Percentiles rank a stretch among this genome's conserved stretches.
phyloP scores from a whole-genome alignment of 2,797 vertebrate genomes.

The Parauchenoglanis punctatus region DNA sequence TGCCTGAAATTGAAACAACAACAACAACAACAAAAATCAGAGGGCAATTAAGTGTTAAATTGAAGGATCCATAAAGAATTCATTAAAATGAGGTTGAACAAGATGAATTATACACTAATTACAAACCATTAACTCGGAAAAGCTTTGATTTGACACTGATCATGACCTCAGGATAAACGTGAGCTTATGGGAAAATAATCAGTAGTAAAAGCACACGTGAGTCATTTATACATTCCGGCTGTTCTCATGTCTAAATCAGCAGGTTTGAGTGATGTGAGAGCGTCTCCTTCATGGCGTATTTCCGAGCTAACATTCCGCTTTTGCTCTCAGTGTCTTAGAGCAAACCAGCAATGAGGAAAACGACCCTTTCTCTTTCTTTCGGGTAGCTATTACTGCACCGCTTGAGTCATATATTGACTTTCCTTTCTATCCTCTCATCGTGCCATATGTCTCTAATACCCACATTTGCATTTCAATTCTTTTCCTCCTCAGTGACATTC shows the following conservation, averaged over 20 bases:
- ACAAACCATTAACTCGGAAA: neutral
- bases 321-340: neutral
- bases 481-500: neutral
- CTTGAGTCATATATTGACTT: slow-evolving; percentile 39
- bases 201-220: too few relatives aligned
- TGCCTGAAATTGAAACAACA: neutral
- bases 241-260: neutral
- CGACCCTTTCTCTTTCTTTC: neutral
- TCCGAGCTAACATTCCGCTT: neutral
- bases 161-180: neutral
- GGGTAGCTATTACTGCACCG: slow-evolving; percentile 6
- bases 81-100: neutral
- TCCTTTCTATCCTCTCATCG: slow-evolving; percentile 1
- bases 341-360: neutral
- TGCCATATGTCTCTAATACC: slow-evolving; percentile 31
- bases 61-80: neutral
- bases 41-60: neutral
- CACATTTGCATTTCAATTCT: slow-evolving; percentile 44
- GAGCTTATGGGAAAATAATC: neutral
- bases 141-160: neutral
- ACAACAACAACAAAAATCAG: too few relatives aligned
- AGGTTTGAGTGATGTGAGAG: neutral
- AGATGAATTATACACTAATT: neutral
- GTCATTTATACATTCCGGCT: neutral
- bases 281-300: neutral